Conservation (phyloP, 2,113 vertebrate genomes). For the Charina bottae region DNA sequence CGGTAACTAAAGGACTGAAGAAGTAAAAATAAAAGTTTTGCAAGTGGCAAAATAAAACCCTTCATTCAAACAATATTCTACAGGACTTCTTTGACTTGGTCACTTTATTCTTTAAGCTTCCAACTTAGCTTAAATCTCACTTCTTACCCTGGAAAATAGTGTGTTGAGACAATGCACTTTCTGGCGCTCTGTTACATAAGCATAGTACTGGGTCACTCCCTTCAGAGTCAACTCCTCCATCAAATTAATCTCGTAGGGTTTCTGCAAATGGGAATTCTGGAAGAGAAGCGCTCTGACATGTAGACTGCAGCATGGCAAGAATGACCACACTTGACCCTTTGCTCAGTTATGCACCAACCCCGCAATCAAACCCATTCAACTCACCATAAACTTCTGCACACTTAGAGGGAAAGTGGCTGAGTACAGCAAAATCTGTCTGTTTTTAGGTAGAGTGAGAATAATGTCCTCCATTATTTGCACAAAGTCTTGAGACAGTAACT, state of each 20-base stretch:
- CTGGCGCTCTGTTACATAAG: constrained; percentile 98
- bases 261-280: constrained; percentile 94
- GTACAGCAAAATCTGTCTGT: constrained; percentile 98
- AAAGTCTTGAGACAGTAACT: constrained; percentile 98
- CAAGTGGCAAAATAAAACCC: neutral
- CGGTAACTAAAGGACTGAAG: neutral
- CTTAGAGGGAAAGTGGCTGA: constrained; percentile 98
- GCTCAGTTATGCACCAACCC: neutral
- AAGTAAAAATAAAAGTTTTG: neutral
- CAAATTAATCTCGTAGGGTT: constrained; percentile 98
- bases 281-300: constrained; percentile 20
- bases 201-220: constrained; percentile 99
- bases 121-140: neutral
- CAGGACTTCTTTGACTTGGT: neutral
- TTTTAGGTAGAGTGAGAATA: constrained; percentile 93
- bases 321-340: neutral
- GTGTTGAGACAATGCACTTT: constrained; percentile 99
- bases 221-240: constrained; percentile 99
- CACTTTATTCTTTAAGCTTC: neutral
- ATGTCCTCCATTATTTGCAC: constrained; percentile 99
- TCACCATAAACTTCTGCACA: constrained; percentile 99
- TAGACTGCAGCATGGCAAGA: neutral
- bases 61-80: neutral
- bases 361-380: constrained; percentile 21
- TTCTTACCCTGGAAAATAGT: constrained; percentile 93